A percentile compares a stretch with the other conserved stretches of the same genome.
Evolutionary conservation across 2,888 invertebrate genomes (phyloP).

Genomic region (Ernsta delagoae): DNA sequence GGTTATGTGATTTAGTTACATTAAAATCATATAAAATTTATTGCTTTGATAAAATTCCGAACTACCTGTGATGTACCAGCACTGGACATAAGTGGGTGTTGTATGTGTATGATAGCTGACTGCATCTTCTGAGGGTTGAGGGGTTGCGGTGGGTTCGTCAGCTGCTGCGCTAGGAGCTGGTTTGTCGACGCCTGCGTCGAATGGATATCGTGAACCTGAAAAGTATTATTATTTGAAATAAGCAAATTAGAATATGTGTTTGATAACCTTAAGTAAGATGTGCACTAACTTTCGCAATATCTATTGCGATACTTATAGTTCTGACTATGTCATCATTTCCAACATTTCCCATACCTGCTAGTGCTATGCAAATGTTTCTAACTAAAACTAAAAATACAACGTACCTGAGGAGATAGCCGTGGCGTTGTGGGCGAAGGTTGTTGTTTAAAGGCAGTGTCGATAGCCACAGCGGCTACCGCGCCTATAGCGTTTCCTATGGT

Average conservation of each 20-base stretch:
- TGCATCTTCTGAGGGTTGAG: constrained; percentile 81
- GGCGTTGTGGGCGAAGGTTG: constrained; percentile 76
- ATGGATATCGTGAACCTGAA: constrained; percentile 53
- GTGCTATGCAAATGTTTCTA: too few species aligned
- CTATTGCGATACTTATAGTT: too few species aligned
- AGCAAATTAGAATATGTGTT: too few species aligned
- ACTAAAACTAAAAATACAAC: background rate
- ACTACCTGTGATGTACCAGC: constrained; percentile 71
- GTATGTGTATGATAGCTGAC: constrained; percentile 81
- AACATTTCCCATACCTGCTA: too few species aligned
- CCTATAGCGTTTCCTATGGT: constrained; percentile 49
- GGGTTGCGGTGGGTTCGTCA: constrained; percentile 81
- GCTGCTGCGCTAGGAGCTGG: constrained; percentile 77
- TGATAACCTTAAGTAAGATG: too few species aligned
- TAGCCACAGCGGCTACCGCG: constrained; percentile 47
- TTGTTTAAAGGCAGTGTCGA: constrained; percentile 72
- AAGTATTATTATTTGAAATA: too few species aligned
- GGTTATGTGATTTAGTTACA: too few species aligned
- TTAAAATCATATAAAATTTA: too few species aligned
- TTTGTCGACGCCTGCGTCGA: constrained; percentile 76
- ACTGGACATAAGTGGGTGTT: constrained; percentile 77
- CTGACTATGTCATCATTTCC: too few species aligned
- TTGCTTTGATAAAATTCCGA: too few species aligned
- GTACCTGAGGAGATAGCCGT: constrained; percentile 73
- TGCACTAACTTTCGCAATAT: too few species aligned